phyloP scores from a whole-genome alignment of 1,140 invertebrate genomes.

The Aphelenchoides avenae region DNA sequence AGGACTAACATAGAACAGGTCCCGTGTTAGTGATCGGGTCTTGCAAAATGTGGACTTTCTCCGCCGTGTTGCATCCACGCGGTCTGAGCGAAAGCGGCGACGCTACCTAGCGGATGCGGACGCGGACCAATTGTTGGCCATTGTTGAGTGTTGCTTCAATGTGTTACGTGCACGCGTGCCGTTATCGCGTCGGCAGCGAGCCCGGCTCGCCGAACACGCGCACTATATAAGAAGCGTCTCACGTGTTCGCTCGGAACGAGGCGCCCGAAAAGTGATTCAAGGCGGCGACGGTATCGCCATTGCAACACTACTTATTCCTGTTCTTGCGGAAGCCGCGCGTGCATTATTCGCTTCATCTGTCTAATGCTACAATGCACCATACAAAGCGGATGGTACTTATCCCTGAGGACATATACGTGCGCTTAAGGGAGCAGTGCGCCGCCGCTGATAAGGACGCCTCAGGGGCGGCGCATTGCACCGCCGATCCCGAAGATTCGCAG shows the following conservation, averaged over 20 bases:
- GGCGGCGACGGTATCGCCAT: neutral
- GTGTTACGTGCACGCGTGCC: conserved; percentile 7
- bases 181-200: neutral
- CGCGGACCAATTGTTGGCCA: conserved; percentile 14
- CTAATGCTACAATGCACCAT: conserved; percentile 22
- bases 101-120: neutral
- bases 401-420: conserved; percentile 18
- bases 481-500: neutral
- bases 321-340: neutral
- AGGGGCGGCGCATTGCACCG: neutral
- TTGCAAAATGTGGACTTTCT: conserved; percentile 2
- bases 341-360: neutral
- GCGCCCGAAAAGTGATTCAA: conserved; percentile 9
- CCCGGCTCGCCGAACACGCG: neutral
- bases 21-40: neutral
- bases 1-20: neutral
- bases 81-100: too few species aligned
- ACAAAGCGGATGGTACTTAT: conserved; percentile 9
- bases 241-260: neutral
- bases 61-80: neutral
- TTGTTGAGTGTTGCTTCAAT: conserved; percentile 25
- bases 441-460: neutral
- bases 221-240: conserved; percentile 3
- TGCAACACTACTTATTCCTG: conserved; percentile 4
- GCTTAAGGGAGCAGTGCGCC: too few species aligned